Evolutionary conservation across 2,797 vertebrate species (phyloP).

Genomic region (Rhodeus uyekii): DNA sequence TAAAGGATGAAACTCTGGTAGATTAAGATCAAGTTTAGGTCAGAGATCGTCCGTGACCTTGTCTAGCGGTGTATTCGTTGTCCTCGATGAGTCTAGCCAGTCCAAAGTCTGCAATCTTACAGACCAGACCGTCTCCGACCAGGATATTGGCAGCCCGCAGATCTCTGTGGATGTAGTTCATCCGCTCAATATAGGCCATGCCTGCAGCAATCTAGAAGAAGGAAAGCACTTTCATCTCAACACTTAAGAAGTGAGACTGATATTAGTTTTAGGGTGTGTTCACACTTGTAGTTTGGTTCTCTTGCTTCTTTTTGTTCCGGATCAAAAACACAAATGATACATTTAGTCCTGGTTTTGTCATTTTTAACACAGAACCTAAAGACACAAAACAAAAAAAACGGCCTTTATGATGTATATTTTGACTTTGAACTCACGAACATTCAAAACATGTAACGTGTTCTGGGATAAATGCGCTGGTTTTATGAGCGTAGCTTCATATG

Average conservation of each 20-base stretch:
- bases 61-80: constrained; percentile 92
- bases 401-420: background rate
- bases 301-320: background rate
- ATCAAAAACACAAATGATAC: background rate
- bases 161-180: constrained; percentile 98
- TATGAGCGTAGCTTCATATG: too few relatives aligned
- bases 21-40: constrained; percentile 16
- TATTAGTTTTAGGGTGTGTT: constrained; percentile 1
- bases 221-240: constrained; percentile 5
- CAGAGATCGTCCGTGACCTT: constrained; percentile 77
- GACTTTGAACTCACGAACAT: background rate
- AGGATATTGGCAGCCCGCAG: constrained; percentile 96
- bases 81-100: constrained; percentile 95
- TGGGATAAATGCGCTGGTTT: too few relatives aligned
- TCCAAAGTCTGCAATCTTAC: constrained; percentile 97
- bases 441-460: background rate
- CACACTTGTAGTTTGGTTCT: background rate
- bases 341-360: background rate
- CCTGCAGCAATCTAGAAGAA: constrained; percentile 85
- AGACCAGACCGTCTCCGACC: constrained; percentile 91
- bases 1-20: constrained; percentile 9
- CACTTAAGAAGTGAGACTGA: background rate
- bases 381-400: background rate
- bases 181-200: constrained; percentile 96
- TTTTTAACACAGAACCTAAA: background rate